A percentile compares a stretch with the other conserved stretches of the same genome.
Evolutionary conservation across 2,888 invertebrate genomes (phyloP).

Genomic region (Ptychoptera albimana): DNA sequence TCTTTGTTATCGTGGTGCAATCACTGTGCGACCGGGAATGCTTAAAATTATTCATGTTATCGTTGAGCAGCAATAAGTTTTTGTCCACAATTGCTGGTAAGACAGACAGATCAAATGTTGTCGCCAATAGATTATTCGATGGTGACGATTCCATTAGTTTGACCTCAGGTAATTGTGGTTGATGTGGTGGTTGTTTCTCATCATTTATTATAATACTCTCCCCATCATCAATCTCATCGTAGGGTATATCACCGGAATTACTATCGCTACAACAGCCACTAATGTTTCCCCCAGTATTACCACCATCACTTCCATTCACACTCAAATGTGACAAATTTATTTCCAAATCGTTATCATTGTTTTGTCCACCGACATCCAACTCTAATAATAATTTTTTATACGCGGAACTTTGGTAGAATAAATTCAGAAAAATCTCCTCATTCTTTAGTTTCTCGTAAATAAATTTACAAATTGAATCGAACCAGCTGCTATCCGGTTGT

Average conservation of each 20-base stretch:
- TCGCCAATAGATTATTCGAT: not conserved
- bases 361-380: conserved; percentile 11
- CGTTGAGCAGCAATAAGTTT: too few relatives aligned
- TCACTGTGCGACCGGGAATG: conserved; percentile 16
- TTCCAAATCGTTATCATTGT: conserved; percentile 7
- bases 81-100: not conserved
- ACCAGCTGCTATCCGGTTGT: conserved; percentile 12
- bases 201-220: not conserved
- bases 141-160: not conserved
- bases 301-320: conserved; percentile 5
- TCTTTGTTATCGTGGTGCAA: conserved; percentile 12
- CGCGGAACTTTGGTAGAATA: conserved; percentile 14
- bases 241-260: conserved; percentile 13
- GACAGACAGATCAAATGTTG: conserved; percentile 5
- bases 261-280: conserved; percentile 11
- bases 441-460: conserved; percentile 16
- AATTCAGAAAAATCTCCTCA: conserved; percentile 14
- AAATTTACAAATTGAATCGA: conserved; percentile 15
- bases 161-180: not conserved
- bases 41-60: conserved; percentile 9
- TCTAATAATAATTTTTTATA: conserved; percentile 14
- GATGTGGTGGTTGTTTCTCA: not conserved
- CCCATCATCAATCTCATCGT: conserved; percentile 11
- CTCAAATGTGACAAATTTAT: conserved; percentile 6
- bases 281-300: conserved; percentile 11